These are phyloP conservation scores for Yasuhikotakia modesta DNA, from an alignment of 2,797 vertebrate species.

Conservation along the genomic window DNA sequence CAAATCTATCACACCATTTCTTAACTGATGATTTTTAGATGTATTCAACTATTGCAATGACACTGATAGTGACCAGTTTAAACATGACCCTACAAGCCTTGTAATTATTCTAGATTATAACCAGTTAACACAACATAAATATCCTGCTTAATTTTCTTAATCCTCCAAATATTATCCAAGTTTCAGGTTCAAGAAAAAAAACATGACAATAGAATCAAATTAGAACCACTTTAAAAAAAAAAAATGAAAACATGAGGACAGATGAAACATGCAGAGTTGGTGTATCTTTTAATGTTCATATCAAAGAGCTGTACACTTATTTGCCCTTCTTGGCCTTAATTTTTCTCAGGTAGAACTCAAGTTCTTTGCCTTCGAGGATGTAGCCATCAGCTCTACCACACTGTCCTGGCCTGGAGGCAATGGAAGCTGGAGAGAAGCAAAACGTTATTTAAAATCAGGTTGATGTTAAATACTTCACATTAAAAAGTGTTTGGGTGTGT, in stretches of 20 bases:
- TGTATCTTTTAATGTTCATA: slow-evolving; percentile 58
- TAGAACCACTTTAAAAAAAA: no score
- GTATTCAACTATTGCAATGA: slow-evolving; percentile 17
- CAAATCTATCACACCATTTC: background rate
- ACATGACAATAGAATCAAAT: no score
- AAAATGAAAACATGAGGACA: slow-evolving; percentile 11
- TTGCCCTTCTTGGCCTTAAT: slow-evolving; percentile 99
- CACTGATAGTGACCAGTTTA: background rate
- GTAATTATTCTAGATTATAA: slow-evolving; percentile 34
- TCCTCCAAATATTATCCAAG: background rate
- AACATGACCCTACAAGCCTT: background rate
- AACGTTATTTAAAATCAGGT: no score
- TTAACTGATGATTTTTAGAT: background rate
- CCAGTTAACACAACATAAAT: slow-evolving; percentile 40
- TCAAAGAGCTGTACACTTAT: slow-evolving; percentile 82
- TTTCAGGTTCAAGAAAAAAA: no score
- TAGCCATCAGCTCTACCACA: slow-evolving; percentile 97
- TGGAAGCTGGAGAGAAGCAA: slow-evolving; percentile 81
- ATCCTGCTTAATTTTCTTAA: slow-evolving; percentile 41
- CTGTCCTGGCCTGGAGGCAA: slow-evolving; percentile 93
- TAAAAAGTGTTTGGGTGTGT: slow-evolving; percentile 61
- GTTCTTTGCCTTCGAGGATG: slow-evolving; percentile 93
- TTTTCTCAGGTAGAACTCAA: slow-evolving; percentile 98
- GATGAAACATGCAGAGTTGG: background rate
- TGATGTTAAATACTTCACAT: no score